Evolutionary conservation across 2,797 vertebrate species (phyloP), one percentile per base, ranked within the genome.

Genomic region (Ibycter americanus): DNA sequence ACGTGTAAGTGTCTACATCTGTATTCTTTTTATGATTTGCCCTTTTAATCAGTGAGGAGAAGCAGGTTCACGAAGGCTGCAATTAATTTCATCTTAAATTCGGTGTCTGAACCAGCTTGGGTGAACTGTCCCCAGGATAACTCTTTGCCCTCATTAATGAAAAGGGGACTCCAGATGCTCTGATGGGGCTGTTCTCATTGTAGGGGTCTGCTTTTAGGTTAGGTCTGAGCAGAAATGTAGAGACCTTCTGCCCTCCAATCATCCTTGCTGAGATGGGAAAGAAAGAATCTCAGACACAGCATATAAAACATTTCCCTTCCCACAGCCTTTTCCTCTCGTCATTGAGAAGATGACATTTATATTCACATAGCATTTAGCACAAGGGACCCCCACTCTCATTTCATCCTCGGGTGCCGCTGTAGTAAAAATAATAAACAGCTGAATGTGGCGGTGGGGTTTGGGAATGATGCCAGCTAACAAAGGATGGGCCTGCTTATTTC

Each of bases 281-380:
- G 83, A 94, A 83, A 73, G 44, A 51, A 31, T 55, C 34, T 80
- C 67, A 77, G 66, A 40, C 71, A 36, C 6, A 87, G 74, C 2
- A 3, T 36, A 62, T 52, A 56, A 89, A 94, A 77, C 55, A 56
- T 59, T 96, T 96, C 95, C 85, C 89, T 90, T 94, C 91, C 91
- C 91, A 84, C 93, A 97, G 83, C 31, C 80, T 86, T 89, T 66
- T 79, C 49, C 77, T 80, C 42, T 76, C 80, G 34, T 66, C 71
- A 82, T 51, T 61, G 71, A 83, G 87, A 88, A 82, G 87, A 90
- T 56, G 70, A 95, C 77, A 80, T 88, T 93, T 87, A 27, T 86
- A 90, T 49, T 93, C 8, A 1, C 56, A 26, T 6, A 61, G 79
- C 4, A 1, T 58, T 83, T 74, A 95, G 83, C 52, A 61, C 63